These are phyloP conservation scores for Mizuhopecten yessoensis DNA, from an alignment of 1,140 invertebrate species.

Conservation along the genomic window DNA sequence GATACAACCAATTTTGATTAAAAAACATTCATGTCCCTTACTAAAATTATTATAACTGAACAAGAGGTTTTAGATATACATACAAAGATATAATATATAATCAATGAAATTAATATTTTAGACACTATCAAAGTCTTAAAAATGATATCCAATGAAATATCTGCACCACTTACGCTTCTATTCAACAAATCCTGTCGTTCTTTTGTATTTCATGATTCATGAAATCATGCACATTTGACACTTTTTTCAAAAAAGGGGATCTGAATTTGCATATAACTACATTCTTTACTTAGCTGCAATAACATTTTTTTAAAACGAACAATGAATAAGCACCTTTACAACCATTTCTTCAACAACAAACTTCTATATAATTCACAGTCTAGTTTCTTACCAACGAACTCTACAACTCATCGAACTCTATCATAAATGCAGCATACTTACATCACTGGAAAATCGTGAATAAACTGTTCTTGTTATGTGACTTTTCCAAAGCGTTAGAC, in stretches of 20 bases:
- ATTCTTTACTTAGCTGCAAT: background rate
- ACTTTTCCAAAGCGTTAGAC: constrained; percentile 46
- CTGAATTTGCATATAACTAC: background rate
- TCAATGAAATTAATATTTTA: background rate
- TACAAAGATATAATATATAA: too few species aligned
- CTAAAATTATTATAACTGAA: background rate
- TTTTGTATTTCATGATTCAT: background rate
- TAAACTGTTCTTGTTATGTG: constrained; percentile 39
- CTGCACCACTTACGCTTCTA: background rate
- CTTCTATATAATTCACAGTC: constrained; percentile 2
- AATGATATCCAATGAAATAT: background rate
- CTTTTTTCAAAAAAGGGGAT: background rate
- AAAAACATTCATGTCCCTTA: background rate
- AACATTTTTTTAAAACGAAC: background rate
- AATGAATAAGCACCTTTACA: background rate
- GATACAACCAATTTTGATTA: background rate
- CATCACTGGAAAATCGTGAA: constrained; percentile 2
- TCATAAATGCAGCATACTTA: background rate
- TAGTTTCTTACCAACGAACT: background rate
- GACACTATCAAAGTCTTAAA: background rate
- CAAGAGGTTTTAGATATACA: background rate
- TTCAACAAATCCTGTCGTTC: background rate
- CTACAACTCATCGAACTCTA: background rate
- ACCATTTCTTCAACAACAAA: background rate
- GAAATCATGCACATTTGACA: background rate